Evolutionary conservation across 2,888 invertebrate genomes (phyloP), one percentile per base, ranked within the genome.

Genomic region (Ceratothoa steindachneri): DNA sequence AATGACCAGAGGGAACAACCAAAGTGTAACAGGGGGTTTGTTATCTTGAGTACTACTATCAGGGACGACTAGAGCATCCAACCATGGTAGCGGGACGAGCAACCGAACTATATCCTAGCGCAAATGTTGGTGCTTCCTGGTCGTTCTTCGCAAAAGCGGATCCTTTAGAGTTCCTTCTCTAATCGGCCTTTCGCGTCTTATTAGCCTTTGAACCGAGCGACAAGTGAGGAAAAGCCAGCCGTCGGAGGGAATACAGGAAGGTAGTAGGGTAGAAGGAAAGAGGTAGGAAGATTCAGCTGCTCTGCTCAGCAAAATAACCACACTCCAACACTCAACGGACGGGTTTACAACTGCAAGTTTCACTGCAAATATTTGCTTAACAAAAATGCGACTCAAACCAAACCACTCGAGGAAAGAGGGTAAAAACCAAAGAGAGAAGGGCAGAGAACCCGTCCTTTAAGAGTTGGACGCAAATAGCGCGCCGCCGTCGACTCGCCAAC

Each of bases 61-160:
- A n/a, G n/a, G n/a, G n/a, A n/a, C n/a, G n/a, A n/a, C n/a, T n/a
- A n/a, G n/a, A 30, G 27, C 22, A 22, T 30, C 15, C 27, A 30
- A 29, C 7, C 30, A 3, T 29, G 1, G 29, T 30, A 12, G 66
- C 66, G 19, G 27, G 1, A n/a, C 22, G 66, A n/a, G 28, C 29
- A 15, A 30, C 66, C 24, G 29, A 15, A 28, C 66, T 29, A 29
- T 19, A 1, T 19, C 31, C 67, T 30, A 19, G 27, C 24, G 67
- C 22, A 41, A n/a, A 30, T 28, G 68, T 52, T 68, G 2, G 28
- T 51, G 27, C 27, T 41, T 24, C 67, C n/a, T 29, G 4, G 28
- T 29, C 51, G 5, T 68, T 52, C 68, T 68, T 52, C 53, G 68
- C 68, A 52, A 51, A 68, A 24, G 68, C 68, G 51, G 68, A 9